Conservation (phyloP, 2,113 vertebrate species). For the Nymphicus hollandicus region DNA sequence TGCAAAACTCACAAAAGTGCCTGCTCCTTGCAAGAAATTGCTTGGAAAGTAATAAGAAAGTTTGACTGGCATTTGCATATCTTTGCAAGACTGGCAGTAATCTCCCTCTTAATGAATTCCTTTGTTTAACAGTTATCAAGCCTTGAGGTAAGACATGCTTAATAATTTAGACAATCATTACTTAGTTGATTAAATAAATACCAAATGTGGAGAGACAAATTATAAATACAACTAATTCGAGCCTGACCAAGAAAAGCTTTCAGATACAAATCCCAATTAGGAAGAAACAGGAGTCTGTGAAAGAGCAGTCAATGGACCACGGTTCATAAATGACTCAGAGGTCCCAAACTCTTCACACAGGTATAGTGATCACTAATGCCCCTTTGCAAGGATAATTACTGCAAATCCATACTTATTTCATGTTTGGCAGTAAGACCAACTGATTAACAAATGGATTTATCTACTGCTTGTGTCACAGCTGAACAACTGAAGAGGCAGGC, state of each 20-base stretch:
- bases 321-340: background rate
- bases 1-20: background rate
- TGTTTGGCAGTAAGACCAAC: background rate
- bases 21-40: background rate
- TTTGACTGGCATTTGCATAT: background rate
- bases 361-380: background rate
- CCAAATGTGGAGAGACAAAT: background rate
- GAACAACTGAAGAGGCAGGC: background rate
- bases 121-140: background rate
- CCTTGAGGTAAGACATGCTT: background rate
- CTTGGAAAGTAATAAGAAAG: background rate
- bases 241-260: constrained; percentile 11
- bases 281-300: background rate
- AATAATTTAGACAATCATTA: background rate
- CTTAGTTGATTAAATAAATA: constrained; percentile 19
- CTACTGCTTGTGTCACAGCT: background rate
- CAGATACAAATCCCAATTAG: background rate
- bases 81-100: background rate
- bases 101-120: background rate
- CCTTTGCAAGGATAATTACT: background rate
- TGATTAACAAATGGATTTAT: background rate
- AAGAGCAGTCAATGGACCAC: background rate
- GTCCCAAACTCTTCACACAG: background rate
- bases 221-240: constrained; percentile 10
- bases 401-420: background rate